Conservation (phyloP, 2,888 invertebrate species). For the Itoplectis maculator region DNA sequence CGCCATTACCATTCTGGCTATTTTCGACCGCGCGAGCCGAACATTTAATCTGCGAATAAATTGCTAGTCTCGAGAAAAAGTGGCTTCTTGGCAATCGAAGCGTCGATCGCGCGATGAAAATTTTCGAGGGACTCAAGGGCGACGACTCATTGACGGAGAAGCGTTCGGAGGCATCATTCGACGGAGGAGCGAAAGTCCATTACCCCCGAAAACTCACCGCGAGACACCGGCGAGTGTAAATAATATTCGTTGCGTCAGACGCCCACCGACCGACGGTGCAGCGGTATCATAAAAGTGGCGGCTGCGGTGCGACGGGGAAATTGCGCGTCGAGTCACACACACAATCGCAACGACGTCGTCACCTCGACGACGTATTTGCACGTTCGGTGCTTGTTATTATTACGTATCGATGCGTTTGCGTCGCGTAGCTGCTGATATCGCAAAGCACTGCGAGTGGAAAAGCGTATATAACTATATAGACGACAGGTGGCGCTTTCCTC, state of each 20-base stretch:
- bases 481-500: conserved; percentile 50
- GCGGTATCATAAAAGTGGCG: neutral
- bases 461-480: neutral
- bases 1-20: too few relatives aligned
- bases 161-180: neutral
- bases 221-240: neutral
- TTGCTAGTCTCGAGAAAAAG: too few relatives aligned
- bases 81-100: conserved; percentile 12
- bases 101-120: too few relatives aligned
- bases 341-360: neutral
- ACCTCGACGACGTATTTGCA: neutral
- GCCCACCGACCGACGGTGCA: neutral
- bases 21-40: too few relatives aligned
- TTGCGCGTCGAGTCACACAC: neutral
- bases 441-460: too few relatives aligned
- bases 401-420: neutral
- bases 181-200: neutral
- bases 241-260: neutral
- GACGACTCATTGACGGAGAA: neutral
- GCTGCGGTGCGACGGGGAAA: neutral
- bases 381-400: neutral
- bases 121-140: neutral
- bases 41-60: too few relatives aligned
- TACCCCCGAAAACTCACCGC: neutral
- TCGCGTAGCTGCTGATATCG: neutral